Base-by-base conservation (phyloP, 2,797 vertebrate genomes). In the Hydrocynus forskahlii region DNA sequence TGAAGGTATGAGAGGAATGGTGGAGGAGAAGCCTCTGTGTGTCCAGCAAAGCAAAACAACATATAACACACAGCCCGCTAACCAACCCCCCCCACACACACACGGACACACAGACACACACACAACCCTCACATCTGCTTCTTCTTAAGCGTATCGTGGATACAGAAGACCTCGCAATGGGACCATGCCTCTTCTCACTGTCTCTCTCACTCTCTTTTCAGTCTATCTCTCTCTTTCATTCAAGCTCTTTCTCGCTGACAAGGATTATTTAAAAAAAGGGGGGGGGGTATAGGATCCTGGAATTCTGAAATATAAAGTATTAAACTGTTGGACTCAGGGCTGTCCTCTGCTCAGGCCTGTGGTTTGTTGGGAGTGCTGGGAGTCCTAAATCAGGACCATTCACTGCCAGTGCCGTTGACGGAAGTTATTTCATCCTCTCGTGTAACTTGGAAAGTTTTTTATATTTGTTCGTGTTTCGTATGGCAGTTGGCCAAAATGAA, bases 121-220 rank as follows among this genome's bases (percentile, higher is more conserved):
- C 35, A 35, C 55, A 40, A 13, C 63, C 48, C 48, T 54, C 68
- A 87, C 86, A 88, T 89, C 88, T 89, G 89, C 83, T 88, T 89
- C 80, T 87, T 84, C 79, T 90, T 89, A 88, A 74, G 67, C 48
- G 50, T 81, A 74, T 75, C 76, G 64, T 69, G 71, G 72, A 82
- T 81, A 25, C 63, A 21, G 23, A 52, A 23, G 48, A 78, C 67
- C 62, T 80, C 77, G 68, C 75, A 52, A 78, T 75, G 81, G 72
- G 67, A 84, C 74, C 64, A 80, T 76, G 66, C 72, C 78, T 75
- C 64, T 83, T 63, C 35, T 14, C 35, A 25, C 38, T 71, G 12
- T 13, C 57, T 64, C 52, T 17, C 43, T 9, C 21, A 50, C 48
- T 64, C n/a, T 43, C 59, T 66, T 29, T 68, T 60, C 57, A 23